Evolutionary conservation across 53 echinoderm and acorn worm species (phyloP).

Genomic region (Apostichopus leukothele): DNA sequence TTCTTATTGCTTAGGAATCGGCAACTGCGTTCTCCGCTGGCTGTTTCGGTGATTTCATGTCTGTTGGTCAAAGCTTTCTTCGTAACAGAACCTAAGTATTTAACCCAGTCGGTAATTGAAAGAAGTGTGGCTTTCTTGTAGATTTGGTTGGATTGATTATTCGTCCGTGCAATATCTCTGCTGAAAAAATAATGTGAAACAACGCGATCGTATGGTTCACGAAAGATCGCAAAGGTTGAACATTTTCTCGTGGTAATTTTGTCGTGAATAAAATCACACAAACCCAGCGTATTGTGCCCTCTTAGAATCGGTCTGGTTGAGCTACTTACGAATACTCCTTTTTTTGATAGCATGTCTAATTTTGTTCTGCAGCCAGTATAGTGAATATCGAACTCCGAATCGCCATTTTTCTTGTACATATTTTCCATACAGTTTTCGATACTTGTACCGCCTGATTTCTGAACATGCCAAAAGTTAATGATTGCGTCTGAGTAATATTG

Average conservation of each 20-base stretch:
- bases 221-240: background rate
- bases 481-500: background rate
- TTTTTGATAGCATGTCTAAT: background rate
- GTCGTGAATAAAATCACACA: constrained; percentile 22
- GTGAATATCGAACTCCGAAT: background rate
- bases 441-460: constrained; percentile 12
- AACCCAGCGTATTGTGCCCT: constrained; percentile 5
- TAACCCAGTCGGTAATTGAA: too few species aligned
- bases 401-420: background rate
- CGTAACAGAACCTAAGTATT: too few species aligned
- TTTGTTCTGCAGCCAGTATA: background rate
- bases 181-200: background rate
- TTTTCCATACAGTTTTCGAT: background rate
- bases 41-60: too few species aligned
- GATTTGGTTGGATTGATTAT: too few species aligned
- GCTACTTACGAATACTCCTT: background rate
- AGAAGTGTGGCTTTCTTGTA: too few species aligned
- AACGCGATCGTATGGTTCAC: constrained; percentile 8
- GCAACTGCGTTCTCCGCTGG: too few species aligned
- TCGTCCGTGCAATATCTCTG: too few species aligned
- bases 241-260: constrained; percentile 7
- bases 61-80: too few species aligned
- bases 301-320: background rate
- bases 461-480: constrained; percentile 27
- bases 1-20: too few species aligned